Evolutionary conservation across 1,140 invertebrate genomes (phyloP), one percentile per base, ranked within the genome.

Genomic region (Anadara kagoshimensis): DNA sequence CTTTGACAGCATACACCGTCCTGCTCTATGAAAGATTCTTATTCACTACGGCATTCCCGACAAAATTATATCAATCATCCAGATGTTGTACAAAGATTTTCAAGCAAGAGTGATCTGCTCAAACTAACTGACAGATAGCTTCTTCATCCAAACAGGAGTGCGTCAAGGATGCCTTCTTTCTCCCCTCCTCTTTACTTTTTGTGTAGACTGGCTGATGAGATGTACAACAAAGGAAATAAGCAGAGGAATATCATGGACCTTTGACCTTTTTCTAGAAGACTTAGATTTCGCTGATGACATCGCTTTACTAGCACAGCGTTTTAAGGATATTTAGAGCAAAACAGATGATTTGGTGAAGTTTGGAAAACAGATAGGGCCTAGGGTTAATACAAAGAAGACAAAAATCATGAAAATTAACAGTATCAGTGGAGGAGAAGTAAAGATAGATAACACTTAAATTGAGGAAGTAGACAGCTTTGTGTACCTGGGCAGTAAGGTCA

Each of bases 1-100:
- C 7, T 78, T 75, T 62, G 67, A 78, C 67, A 78, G 73, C 62
- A n/a, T 80, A 14, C 53, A 81, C 51, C n/a, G 66, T 10, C 62
- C 57, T 43, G 65, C 69, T 16, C 59, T 69, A 18, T 79, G 63
- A 75, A 77, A 67, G 44, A 61, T 79, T 44, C 61, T 79, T n/a
- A 66, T 51, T 4, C 71, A 76, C 47, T 74, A 74, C 24, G 78
- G 66, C 16, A 68, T 79, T n/a, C 68, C 75, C 24, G 51, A 56
- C 24, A 79, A 75, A 63, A 62, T 78, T 20, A 47, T 76, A 20
- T 59, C 49, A 20, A 59, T 74, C 14, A 58, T 69, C 5, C 65
- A 68, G 36, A 24, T 54, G 3, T 0, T 61, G 16, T 59, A 59
- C 57, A 12, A 47, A 49, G 29, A 61, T n/a, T 47, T 51, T 20